Evolutionary conservation across 2,113 vertebrate species (phyloP).

Genomic region (Trogon melanurus): DNA sequence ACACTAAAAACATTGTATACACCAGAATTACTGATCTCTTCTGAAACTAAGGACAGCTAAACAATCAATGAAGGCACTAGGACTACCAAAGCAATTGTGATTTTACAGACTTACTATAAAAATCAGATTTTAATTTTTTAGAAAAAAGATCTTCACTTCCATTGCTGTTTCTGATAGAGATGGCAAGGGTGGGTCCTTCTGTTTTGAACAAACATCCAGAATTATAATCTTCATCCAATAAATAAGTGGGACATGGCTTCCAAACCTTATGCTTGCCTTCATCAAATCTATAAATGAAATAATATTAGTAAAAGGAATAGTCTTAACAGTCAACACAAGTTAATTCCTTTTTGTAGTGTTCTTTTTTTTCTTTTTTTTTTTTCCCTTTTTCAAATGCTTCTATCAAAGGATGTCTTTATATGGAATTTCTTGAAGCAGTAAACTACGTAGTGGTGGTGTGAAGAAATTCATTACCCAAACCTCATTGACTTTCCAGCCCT

Average conservation of each 20-base stretch:
- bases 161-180: constrained; percentile 43
- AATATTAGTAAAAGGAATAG: neutral
- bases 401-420: neutral
- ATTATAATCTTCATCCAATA: constrained; percentile 19
- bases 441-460: neutral
- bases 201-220: constrained; percentile 64
- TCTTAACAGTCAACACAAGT: neutral
- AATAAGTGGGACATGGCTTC: constrained; percentile 55
- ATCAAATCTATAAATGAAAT: constrained; percentile 1
- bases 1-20: neutral
- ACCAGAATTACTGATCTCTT: neutral
- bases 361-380: neutral
- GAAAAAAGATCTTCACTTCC: constrained; percentile 9
- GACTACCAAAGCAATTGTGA: neutral
- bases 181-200: constrained; percentile 8
- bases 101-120: constrained; percentile 57
- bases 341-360: neutral
- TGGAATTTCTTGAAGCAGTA: neutral
- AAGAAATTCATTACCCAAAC: neutral
- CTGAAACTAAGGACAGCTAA: neutral
- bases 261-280: neutral
- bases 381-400: neutral
- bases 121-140: neutral
- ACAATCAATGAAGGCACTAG: neutral
- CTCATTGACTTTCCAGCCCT: neutral